phyloP scores from a whole-genome alignment of 2,113 vertebrate genomes.

The Colinus virginianus region DNA sequence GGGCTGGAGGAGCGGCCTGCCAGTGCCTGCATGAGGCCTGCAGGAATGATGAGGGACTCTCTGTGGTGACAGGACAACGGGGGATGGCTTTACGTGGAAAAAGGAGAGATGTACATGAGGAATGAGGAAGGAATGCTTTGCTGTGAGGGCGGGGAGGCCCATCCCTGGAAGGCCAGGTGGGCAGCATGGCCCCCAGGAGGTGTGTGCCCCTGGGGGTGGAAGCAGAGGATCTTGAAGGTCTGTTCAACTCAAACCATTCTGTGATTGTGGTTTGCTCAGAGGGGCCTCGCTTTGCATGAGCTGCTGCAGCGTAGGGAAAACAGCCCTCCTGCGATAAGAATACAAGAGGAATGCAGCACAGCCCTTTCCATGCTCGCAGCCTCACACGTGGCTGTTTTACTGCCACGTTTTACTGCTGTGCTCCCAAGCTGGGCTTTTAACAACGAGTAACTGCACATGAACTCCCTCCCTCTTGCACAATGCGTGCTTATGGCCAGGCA shows the following conservation, averaged over 20 bases:
- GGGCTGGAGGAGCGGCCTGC: neutral
- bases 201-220: neutral
- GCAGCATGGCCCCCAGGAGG: neutral
- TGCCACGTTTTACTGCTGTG: neutral
- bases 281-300: accelerated
- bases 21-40: neutral
- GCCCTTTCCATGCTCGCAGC: neutral
- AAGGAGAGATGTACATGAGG: neutral
- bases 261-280: accelerated
- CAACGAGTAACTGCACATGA: neutral
- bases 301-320: neutral
- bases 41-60: neutral
- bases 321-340: neutral
- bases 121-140: neutral
- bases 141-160: neutral
- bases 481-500: neutral
- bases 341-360: accelerated
- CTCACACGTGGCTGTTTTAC: neutral
- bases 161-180: neutral
- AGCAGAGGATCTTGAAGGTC: neutral
- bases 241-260: neutral
- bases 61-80: neutral
- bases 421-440: neutral
- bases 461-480: neutral
- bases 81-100: neutral